phyloP scores from a whole-genome alignment of 2,888 invertebrate species.

The Allacma fusca region DNA sequence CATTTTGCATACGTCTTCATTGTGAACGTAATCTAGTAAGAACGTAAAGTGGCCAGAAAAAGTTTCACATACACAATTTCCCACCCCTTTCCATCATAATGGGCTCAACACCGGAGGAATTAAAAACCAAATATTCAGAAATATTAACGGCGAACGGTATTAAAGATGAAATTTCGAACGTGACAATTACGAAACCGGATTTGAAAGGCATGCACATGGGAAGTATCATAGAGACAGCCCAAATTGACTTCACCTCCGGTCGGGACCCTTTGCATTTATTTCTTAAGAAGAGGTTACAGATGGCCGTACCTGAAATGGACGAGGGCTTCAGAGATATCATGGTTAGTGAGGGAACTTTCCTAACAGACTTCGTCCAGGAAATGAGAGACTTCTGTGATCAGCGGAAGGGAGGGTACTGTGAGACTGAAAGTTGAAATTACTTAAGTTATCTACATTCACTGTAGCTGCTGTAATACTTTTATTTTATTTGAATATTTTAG shows the following conservation, averaged over 20 bases:
- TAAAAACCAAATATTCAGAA: no score
- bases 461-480: no score
- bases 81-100: no score
- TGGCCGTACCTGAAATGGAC: background rate
- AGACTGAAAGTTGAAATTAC: background rate
- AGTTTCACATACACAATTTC: no score
- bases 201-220: constrained; percentile 31
- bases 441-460: no score
- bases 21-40: no score
- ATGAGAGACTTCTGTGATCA: background rate
- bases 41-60: no score
- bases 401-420: background rate
- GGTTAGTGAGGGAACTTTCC: background rate
- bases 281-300: constrained; percentile 12
- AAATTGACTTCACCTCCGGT: background rate
- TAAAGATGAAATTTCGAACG: constrained; percentile 36
- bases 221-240: constrained; percentile 16
- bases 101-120: no score
- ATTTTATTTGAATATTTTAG: background rate
- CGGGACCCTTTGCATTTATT: background rate
- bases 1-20: no score
- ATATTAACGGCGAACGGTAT: constrained; percentile 44
- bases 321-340: background rate
- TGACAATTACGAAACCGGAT: constrained; percentile 25
- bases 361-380: background rate